Evolutionary conservation across 2,797 vertebrate genomes (phyloP), one percentile per base, ranked within the genome.

Genomic region (Myoxocephalus aenaeus): DNA sequence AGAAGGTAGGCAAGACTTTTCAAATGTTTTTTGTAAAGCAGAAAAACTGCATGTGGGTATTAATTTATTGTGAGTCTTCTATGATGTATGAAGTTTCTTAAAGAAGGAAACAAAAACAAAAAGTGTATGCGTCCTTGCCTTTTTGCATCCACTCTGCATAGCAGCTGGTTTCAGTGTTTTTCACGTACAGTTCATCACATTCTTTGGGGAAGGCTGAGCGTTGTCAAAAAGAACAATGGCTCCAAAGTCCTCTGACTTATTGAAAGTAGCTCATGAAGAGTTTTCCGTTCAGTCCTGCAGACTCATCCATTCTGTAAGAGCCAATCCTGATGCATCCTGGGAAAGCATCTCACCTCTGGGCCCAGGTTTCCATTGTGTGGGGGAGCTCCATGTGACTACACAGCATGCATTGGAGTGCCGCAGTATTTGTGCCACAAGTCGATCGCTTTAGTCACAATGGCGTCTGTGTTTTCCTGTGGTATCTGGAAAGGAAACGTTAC

Each of bases 381-480:
- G 7, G 20, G 32, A n/a, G 51, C 59, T 51, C 29, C 11, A 0
- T n/a, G 44, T 25, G 62, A 57, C 77, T 91, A 96, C 13, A 94
- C 89, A 1, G 92, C 90, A n/a, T 99, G 97, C 44, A 96, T 95
- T 0, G 96, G 97, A 5, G 96, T 97, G 59, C 98, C 98, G 0
- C 97, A 98, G 85, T 99, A 96, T 18, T 96, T 98, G 88, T 98
- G 97, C 98, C 98, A 99, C 66, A 99, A 81, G 83, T 99, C 98
- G 38, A 99, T 97, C 38, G 98, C 98, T 95, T 99, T 99, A 77
- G 96, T 97, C 84, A 99, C 97, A 5, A 99, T 98, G 20, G 97
- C 96, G 0, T 99, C 98, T 0, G 98, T 99, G 93, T 98, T 99
- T 83, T 99, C 98, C 87, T 98, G 97, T 0, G 98, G 98, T 58